These are phyloP conservation scores for Gorsachius goisagi DNA, from an alignment of 2,113 vertebrate species.

Conservation along the genomic window DNA sequence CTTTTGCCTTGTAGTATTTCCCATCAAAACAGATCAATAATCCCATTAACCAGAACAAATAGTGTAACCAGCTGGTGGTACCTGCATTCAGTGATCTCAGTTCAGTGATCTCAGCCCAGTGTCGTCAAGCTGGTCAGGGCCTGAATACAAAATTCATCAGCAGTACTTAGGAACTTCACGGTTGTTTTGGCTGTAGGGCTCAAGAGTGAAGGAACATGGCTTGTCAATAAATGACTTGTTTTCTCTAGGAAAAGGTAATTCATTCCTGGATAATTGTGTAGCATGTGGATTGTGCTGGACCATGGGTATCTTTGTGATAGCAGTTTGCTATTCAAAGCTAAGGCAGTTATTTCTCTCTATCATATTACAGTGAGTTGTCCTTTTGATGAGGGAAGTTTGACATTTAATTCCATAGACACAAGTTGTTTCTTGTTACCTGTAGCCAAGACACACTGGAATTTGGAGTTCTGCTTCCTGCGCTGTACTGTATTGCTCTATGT, in stretches of 20 bases:
- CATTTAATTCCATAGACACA: background rate
- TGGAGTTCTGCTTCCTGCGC: background rate
- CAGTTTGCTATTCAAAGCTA: background rate
- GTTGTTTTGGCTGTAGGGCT: background rate
- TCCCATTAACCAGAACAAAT: background rate
- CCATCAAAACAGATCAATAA: background rate
- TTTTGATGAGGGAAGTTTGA: background rate
- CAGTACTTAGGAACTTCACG: background rate
- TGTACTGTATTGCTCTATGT: background rate
- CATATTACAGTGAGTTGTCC: background rate
- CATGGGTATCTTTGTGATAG: background rate
- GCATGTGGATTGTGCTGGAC: background rate
- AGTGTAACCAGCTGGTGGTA: background rate
- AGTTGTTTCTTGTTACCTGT: background rate
- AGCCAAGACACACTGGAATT: background rate
- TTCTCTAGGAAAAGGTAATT: background rate
- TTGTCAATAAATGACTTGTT: background rate
- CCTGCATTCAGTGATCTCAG: background rate
- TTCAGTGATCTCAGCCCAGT: background rate
- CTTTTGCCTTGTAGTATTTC: background rate
- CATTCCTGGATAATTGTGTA: background rate
- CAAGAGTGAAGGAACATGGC: background rate
- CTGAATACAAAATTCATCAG: background rate
- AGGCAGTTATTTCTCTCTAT: background rate
- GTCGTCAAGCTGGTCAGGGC: too few species aligned